Conservation (phyloP, 1,140 invertebrate genomes). For the Drosophila rufa region DNA sequence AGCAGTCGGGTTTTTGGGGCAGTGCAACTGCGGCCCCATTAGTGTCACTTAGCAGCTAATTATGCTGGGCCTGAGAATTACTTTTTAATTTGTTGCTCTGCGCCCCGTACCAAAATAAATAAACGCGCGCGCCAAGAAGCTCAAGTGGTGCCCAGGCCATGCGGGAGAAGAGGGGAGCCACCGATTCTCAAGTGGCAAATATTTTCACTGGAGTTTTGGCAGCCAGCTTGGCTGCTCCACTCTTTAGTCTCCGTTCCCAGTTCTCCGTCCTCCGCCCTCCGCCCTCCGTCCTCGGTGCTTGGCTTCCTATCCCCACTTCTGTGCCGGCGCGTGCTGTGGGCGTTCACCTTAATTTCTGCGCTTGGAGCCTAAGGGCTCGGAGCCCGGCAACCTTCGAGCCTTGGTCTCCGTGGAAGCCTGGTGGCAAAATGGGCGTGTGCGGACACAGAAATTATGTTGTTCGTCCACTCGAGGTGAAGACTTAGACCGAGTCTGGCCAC, state of each 20-base stretch:
- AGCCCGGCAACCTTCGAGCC: conserved; percentile 7
- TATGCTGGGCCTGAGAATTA: conserved; percentile 77
- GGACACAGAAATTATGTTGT: conserved; percentile 66
- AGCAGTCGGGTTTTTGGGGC: conserved; percentile 23
- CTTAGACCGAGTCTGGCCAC: neutral
- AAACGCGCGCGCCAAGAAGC: conserved; percentile 49
- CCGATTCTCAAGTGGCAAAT: conserved; percentile 67
- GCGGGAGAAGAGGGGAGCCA: conserved; percentile 5
- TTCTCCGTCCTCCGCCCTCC: conserved; percentile 1
- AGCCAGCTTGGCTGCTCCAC: conserved; percentile 69
- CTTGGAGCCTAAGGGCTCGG: conserved; percentile 46
- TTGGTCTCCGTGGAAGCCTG: conserved; percentile 28
- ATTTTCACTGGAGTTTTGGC: conserved; percentile 59
- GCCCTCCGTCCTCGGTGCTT: conserved; percentile 3
- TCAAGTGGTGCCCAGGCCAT: conserved; percentile 3
- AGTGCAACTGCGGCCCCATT: conserved; percentile 60
- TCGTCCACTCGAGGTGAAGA: conserved; percentile 2
- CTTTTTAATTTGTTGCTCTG: conserved; percentile 80
- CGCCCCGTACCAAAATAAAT: conserved; percentile 71
- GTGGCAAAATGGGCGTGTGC: conserved; percentile 71
- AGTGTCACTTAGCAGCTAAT: conserved; percentile 81
- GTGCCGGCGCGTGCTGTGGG: conserved; percentile 70
- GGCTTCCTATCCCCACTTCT: conserved; percentile 34
- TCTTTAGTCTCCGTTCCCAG: neutral
- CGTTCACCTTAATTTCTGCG: conserved; percentile 71